phyloP scores from a whole-genome alignment of 2,113 vertebrate genomes.

The Pelobates fuscus region DNA sequence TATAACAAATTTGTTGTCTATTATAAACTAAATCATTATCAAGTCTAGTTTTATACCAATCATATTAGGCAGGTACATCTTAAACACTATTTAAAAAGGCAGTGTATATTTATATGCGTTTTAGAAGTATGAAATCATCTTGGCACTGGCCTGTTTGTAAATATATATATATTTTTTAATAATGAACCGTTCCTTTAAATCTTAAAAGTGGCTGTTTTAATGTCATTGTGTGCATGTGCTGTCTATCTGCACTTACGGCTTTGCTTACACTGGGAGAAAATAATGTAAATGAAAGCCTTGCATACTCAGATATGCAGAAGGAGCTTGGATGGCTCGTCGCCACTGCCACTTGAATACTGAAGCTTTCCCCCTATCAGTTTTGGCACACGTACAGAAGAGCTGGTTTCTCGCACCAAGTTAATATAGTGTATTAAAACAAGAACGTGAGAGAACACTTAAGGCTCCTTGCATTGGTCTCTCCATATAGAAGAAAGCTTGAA shows the following conservation, averaged over 20 bases:
- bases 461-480: no score
- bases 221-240: not conserved
- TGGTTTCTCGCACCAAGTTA: not conserved
- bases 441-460: not conserved
- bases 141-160: not conserved
- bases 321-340: slow-evolving; percentile 1
- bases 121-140: no score
- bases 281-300: not conserved
- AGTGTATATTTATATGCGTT: no score
- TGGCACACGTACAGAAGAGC: not conserved
- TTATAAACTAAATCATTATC: no score
- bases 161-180: not conserved
- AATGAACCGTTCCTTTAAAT: no score
- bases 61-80: no score
- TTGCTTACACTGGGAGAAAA: slow-evolving; percentile 2
- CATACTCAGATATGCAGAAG: not conserved
- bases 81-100: no score
- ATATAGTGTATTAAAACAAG: not conserved
- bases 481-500: no score
- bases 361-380: not conserved
- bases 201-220: not conserved
- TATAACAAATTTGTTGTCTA: no score
- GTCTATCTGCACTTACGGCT: not conserved
- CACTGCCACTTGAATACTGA: not conserved
- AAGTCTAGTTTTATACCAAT: no score